These are phyloP conservation scores for Myoxocephalus aenaeus DNA, from an alignment of 2,797 vertebrate genomes.

Conservation along the genomic window DNA sequence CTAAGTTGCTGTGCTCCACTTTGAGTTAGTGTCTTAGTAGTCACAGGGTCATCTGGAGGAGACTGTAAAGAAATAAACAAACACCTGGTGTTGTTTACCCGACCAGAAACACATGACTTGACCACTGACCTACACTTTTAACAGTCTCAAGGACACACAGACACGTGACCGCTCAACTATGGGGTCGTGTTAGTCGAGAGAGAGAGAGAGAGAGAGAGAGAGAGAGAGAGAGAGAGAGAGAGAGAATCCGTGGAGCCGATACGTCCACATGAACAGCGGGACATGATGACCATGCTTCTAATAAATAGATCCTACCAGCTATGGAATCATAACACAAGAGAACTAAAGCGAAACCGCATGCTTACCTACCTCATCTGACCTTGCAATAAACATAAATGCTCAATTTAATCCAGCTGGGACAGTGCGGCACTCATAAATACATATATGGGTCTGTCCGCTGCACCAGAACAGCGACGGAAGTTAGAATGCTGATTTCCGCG, in stretches of 20 bases:
- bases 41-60: slow-evolving; percentile 53
- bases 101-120: slow-evolving; percentile 25
- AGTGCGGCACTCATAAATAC: background rate
- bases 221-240: background rate
- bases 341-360: background rate
- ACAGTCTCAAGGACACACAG: slow-evolving; percentile 61
- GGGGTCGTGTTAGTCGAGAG: background rate
- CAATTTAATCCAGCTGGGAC: slow-evolving; percentile 5
- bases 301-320: background rate
- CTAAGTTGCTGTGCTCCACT: background rate
- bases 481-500: slow-evolving; percentile 21
- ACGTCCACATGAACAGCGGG: background rate
- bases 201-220: background rate
- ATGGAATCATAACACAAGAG: background rate
- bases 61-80: background rate
- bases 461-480: slow-evolving; percentile 40
- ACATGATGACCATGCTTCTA: background rate
- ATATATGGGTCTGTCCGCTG: background rate
- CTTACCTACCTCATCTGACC: slow-evolving; percentile 35
- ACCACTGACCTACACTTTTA: slow-evolving; percentile 46
- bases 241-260: background rate
- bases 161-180: slow-evolving; percentile 19
- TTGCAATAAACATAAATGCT: slow-evolving; percentile 33
- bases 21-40: background rate
- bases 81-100: slow-evolving; percentile 63